Evolutionary conservation across 2,797 vertebrate genomes (phyloP).

Genomic region (Pipistrellus pygmaeus): DNA sequence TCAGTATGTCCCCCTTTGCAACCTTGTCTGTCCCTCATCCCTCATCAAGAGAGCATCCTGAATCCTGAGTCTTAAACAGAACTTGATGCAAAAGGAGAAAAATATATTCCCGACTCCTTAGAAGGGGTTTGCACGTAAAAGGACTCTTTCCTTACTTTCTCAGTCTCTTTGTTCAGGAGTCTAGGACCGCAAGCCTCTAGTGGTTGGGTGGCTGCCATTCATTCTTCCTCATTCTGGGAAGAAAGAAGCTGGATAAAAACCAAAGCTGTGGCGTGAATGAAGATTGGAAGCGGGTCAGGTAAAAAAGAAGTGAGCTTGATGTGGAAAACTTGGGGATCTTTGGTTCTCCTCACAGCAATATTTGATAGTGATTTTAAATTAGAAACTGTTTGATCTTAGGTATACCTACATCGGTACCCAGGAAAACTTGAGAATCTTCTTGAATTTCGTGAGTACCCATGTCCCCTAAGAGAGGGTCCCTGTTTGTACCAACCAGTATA

Average conservation of each 20-base stretch:
- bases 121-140: constrained; percentile 52
- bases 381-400: constrained; percentile 7
- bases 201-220: constrained; percentile 33
- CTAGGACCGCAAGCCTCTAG: constrained; percentile 12
- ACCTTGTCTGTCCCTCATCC: constrained; percentile 76
- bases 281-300: constrained; percentile 38
- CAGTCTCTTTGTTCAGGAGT: not conserved
- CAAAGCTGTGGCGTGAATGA: constrained; percentile 28
- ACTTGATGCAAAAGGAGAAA: constrained; percentile 64
- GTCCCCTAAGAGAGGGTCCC: not conserved
- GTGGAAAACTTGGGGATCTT: not conserved
- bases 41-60: constrained; percentile 78
- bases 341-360: not conserved
- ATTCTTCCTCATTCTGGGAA: constrained; percentile 10
- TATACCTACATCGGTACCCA: not conserved
- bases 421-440: not conserved
- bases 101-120: constrained; percentile 16
- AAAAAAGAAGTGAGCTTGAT: not conserved
- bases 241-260: constrained; percentile 36
- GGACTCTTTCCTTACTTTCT: constrained; percentile 50
- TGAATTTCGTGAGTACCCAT: not conserved
- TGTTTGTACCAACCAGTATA: constrained; percentile 11
- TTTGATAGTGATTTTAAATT: constrained; percentile 9
- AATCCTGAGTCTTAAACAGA: constrained; percentile 73
- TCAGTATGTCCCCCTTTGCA: constrained; percentile 79